Base-by-base conservation (phyloP, 92 coral and sea anemone genomes). In the Porites lobata region DNA sequence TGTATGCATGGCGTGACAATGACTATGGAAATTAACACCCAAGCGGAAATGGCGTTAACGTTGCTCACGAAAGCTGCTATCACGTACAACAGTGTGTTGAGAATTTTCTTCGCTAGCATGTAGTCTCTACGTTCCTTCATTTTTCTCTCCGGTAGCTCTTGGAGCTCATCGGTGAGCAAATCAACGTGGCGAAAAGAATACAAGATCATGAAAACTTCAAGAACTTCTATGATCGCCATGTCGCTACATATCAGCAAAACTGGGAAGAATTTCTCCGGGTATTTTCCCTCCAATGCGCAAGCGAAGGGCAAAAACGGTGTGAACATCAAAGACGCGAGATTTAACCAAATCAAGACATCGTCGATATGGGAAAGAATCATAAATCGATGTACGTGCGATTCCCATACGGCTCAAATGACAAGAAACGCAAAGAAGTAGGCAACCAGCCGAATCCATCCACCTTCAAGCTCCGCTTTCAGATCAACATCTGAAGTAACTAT, bases 341-440 rank as follows among this genome's bases (percentile, higher is more conserved):
- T 98, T 76, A 98, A 85, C 98, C 98, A 95, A 18, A 98, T 96
- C 17, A 98, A 87, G 8, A 96, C 94, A 83, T 98, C 99, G 65
- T 98, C 99, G 5, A 90, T 94, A 67, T 91, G 94, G 7, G 98
- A 95, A 13, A 98, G 89, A 70, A 98, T 90, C 32, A 95, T 93
- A 89, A 96, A 98, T n/a, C 99, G 91, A 76, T 88, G 90, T 50
- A 98, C 98, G 58, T 98, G 99, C 20, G 98, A 92, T 61, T 98
- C 98, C 99, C 99, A 98, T 43, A 96, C 92, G 32, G 99, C 94
- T 54, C 98, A 95, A 66, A 98, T 93, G 43, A 98, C 92, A 21
- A 95, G 92, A 81, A 98, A 98, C 13, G 95, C 98, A 14, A 92
- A 84, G 9, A 98, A 87, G 73, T 98, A 95, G 19, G 95, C 94